Percentiles rank a stretch among this genome's conserved stretches.
Evolutionary conservation across 2,888 invertebrate genomes (phyloP).

Genomic region (Zele albiditarsus): DNA sequence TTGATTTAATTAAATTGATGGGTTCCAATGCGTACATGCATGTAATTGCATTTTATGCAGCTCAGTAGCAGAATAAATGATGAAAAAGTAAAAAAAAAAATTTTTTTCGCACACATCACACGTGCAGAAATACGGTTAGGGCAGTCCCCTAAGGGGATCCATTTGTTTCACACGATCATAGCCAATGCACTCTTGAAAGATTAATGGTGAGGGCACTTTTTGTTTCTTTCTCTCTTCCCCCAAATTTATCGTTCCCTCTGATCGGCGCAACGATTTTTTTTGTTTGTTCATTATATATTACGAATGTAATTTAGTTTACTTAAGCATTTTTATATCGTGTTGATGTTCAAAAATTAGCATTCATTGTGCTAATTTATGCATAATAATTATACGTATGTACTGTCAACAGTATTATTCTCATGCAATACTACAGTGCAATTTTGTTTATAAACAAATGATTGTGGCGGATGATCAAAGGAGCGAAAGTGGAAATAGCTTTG

Average conservation of each 20-base stretch:
- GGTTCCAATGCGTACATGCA: neutral
- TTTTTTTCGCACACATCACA: slow-evolving; percentile 6
- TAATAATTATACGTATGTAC: neutral
- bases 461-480: neutral
- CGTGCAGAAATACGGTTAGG: slow-evolving; percentile 10
- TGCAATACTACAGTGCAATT: neutral
- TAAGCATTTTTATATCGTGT: neutral
- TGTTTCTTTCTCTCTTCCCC: neutral
- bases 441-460: slow-evolving; percentile 20
- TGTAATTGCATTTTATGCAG: neutral
- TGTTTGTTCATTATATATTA: neutral
- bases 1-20: slow-evolving; percentile 16
- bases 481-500: neutral
- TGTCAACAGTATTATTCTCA: neutral
- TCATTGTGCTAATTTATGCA: neutral
- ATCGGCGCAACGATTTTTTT: neutral
- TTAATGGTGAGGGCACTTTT: slow-evolving; percentile 17
- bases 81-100: neutral
- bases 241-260: slow-evolving; percentile 6
- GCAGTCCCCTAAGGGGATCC: slow-evolving; percentile 16
- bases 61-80: neutral
- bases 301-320: too few species aligned
- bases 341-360: neutral
- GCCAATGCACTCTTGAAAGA: slow-evolving; percentile 15
- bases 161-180: slow-evolving; percentile 36